Conservation (phyloP, 2,113 vertebrate genomes). For the Cichladusa arquata region DNA sequence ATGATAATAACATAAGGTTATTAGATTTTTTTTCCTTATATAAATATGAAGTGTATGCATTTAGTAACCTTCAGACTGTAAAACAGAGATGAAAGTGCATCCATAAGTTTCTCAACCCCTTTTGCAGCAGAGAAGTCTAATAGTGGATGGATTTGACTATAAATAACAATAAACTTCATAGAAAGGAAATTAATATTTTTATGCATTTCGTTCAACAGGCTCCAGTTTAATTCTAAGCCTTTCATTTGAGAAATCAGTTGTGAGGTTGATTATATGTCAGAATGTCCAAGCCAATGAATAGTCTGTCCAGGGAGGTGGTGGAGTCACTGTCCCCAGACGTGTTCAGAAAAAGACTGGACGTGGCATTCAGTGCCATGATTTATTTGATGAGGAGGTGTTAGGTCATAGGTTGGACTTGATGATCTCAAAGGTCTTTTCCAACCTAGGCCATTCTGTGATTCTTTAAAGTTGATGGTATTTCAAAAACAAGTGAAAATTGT, state of each 20-base stretch:
- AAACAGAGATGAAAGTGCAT: slow-evolving; percentile 29
- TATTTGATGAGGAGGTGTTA: background rate
- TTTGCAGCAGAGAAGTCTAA: background rate
- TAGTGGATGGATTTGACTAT: background rate
- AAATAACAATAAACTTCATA: background rate
- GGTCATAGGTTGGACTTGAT: background rate
- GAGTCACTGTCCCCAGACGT: background rate
- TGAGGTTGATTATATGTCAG: background rate
- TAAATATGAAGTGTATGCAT: slow-evolving; percentile 15
- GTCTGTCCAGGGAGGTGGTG: background rate
- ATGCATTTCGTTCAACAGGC: background rate
- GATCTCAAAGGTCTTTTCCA: background rate
- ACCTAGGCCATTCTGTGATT: background rate
- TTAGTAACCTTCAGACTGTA: slow-evolving; percentile 28
- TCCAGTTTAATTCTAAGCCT: background rate
- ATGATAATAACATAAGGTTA: slow-evolving; percentile 36
- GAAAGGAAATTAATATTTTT: background rate
- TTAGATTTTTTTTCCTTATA: slow-evolving; percentile 12
- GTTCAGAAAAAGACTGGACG: background rate
- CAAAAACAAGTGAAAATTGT: background rate
- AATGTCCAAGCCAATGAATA: background rate
- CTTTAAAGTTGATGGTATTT: background rate
- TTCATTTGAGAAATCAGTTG: background rate
- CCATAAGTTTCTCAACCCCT: background rate
- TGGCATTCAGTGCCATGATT: no score